Percentiles rank a stretch among this genome's conserved stretches.
Evolutionary conservation across 2,113 vertebrate genomes (phyloP).

Genomic region (Tachysurus vachellii): DNA sequence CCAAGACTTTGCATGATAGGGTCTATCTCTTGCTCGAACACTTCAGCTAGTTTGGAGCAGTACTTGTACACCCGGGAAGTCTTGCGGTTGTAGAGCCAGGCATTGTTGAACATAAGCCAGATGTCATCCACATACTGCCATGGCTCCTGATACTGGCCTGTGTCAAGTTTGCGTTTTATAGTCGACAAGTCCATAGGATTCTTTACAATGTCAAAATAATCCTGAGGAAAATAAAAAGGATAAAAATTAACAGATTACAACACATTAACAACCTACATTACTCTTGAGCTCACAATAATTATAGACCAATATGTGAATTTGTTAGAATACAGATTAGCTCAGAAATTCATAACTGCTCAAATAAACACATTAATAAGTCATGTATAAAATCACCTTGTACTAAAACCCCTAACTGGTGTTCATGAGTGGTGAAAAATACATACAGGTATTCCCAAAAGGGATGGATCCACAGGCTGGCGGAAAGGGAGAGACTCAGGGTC

Average conservation of each 20-base stretch:
- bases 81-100: conserved; percentile 99
- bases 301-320: neutral
- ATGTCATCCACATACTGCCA: conserved; percentile 99
- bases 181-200: conserved; percentile 97
- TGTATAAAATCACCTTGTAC: neutral
- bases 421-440: conserved; percentile 60
- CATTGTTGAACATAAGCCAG: conserved; percentile 99
- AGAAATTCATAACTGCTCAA: neutral
- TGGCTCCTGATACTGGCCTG: conserved; percentile 96
- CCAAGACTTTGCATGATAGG: conserved; percentile 96
- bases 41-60: conserved; percentile 96
- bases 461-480: conserved; percentile 95
- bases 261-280: neutral
- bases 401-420: neutral
- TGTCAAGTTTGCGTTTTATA: conserved; percentile 96
- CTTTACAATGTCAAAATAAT: conserved; percentile 99
- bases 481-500: conserved; percentile 98
- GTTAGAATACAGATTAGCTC: neutral
- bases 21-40: conserved; percentile 98
- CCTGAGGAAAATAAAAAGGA: conserved; percentile 68
- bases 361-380: neutral
- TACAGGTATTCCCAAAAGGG: conserved; percentile 95
- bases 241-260: neutral
- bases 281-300: neutral
- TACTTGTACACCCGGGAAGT: conserved; percentile 97